phyloP scores from a whole-genome alignment of 2,888 invertebrate species.

The Drosophila austrosaltans region DNA sequence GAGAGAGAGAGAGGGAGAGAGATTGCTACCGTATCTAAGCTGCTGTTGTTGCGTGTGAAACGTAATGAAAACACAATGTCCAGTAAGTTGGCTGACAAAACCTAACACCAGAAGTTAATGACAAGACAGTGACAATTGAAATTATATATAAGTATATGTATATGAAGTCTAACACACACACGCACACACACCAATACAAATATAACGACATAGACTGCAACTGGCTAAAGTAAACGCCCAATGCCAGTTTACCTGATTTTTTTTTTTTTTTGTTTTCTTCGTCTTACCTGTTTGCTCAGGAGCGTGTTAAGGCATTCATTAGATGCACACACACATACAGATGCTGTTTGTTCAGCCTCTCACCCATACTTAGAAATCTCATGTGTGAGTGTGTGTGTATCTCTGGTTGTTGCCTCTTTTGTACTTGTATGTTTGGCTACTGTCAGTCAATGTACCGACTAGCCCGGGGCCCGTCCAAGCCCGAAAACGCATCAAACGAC shows the following conservation, averaged over 20 bases:
- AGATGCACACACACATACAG: constrained; percentile 45
- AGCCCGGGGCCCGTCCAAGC: constrained; percentile 48
- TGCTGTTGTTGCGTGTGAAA: constrained; percentile 73
- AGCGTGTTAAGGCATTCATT: constrained; percentile 76
- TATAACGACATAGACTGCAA: constrained; percentile 40
- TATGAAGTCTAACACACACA: not conserved
- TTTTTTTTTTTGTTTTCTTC: constrained; percentile 38
- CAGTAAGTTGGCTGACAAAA: constrained; percentile 27
- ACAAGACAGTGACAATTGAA: constrained; percentile 79
- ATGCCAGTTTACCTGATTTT: constrained; percentile 48
- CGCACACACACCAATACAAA: constrained; percentile 17
- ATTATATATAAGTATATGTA: constrained; percentile 46
- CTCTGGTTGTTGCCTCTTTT: constrained; percentile 32
- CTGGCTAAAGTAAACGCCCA: constrained; percentile 71
- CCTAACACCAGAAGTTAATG: constrained; percentile 79
- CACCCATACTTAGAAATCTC: constrained; percentile 29
- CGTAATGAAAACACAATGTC: constrained; percentile 61
- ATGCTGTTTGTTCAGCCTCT: constrained; percentile 54
- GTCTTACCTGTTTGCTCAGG: constrained; percentile 72
- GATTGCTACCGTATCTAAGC: constrained; percentile 66
- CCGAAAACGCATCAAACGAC: constrained; percentile 55
- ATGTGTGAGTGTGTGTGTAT: too few species aligned
- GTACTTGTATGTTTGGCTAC: constrained; percentile 36
- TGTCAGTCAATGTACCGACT: constrained; percentile 54
- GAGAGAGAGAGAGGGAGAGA: constrained; percentile 12